Conservation (phyloP, 1,140 invertebrate species). For the Samia ricini region DNA sequence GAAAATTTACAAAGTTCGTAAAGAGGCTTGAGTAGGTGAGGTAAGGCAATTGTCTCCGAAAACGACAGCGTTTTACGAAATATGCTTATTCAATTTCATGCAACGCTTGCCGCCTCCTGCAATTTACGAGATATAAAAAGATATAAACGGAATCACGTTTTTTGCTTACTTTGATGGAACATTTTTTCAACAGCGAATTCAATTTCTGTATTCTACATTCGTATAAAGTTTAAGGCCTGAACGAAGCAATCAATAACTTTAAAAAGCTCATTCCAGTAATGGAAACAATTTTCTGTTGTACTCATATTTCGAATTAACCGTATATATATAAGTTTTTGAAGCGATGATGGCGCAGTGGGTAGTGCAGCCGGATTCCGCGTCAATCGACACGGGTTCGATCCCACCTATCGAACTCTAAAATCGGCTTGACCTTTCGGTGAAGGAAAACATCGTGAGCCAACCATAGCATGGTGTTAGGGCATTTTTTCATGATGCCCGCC, state of each 20-base stretch:
- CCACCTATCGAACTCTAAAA: no score
- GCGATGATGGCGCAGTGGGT: no score
- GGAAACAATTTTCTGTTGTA: no score
- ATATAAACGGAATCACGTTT: constrained; percentile 77
- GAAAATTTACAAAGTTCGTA: constrained; percentile 76
- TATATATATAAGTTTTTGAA: no score
- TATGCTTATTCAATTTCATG: constrained; percentile 78
- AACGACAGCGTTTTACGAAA: constrained; percentile 77
- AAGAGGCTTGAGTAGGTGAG: constrained; percentile 72
- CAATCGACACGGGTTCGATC: no score
- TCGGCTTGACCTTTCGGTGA: no score
- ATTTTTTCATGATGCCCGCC: no score
- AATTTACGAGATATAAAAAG: constrained; percentile 78
- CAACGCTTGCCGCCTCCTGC: constrained; percentile 76
- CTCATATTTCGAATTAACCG: no score
- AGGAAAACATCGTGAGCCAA: no score
- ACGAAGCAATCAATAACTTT: neutral
- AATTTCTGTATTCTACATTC: constrained; percentile 68
- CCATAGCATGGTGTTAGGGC: no score
- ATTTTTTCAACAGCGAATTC: constrained; percentile 73
- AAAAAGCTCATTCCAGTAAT: no score
- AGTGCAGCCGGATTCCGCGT: no score
- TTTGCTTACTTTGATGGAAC: constrained; percentile 75
- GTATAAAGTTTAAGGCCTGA: constrained; percentile 61
- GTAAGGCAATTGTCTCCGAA: constrained; percentile 77